phyloP scores from a whole-genome alignment of 2,113 vertebrate species.

The Petrocephalus zakoni region DNA sequence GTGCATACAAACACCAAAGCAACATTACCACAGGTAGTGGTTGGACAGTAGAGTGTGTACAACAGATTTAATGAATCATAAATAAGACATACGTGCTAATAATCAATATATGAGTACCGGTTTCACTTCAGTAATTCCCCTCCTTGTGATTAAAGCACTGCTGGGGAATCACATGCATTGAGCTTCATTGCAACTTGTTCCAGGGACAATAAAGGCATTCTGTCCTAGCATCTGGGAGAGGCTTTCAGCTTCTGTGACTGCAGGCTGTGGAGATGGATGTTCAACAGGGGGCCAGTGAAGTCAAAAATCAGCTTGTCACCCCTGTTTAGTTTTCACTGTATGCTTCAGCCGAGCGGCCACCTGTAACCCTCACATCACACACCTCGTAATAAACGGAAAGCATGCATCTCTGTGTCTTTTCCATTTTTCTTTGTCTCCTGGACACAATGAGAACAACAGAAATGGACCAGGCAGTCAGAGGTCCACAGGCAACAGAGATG shows the following conservation, averaged over 20 bases:
- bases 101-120: background rate
- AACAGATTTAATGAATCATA: background rate
- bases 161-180: background rate
- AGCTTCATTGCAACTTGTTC: too few relatives aligned
- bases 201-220: too few relatives aligned
- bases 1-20: background rate
- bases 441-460: conserved; percentile 15
- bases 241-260: background rate
- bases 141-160: background rate
- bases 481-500: background rate
- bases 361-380: background rate
- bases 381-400: conserved; percentile 14
- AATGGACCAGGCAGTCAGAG: background rate
- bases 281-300: background rate
- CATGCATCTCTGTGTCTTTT: conserved; percentile 13
- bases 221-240: background rate
- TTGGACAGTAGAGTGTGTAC: background rate
- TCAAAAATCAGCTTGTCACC: background rate
- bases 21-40: background rate
- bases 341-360: background rate
- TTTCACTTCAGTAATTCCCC: background rate
- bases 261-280: background rate
- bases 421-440: conserved; percentile 15
- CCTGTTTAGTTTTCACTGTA: background rate
- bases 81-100: background rate